Conservation (phyloP, 2,888 invertebrate genomes). For the Xestia c-nigrum region DNA sequence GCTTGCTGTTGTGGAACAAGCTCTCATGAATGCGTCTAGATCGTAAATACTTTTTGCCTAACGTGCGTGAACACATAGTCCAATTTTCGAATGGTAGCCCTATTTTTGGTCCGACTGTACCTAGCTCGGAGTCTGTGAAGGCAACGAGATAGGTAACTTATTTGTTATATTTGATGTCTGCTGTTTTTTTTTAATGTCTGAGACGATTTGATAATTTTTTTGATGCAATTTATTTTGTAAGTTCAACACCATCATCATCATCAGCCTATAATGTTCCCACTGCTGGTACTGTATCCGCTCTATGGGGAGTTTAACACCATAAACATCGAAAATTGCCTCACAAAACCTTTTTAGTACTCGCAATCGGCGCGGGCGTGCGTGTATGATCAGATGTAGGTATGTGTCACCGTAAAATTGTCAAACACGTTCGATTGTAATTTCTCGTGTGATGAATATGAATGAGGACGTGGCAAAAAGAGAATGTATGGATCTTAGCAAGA, state of each 20-base stretch:
- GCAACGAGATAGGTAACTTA: not conserved
- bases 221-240: not conserved
- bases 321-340: not conserved
- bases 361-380: not conserved
- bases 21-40: not conserved
- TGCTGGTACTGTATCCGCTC: too few relatives aligned
- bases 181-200: not conserved
- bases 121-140: not conserved
- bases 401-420: too few relatives aligned
- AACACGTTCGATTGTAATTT: too few relatives aligned
- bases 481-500: not conserved
- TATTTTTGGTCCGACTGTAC: not conserved
- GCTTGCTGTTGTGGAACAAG: not conserved
- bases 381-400: not conserved
- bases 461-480: not conserved
- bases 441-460: not conserved
- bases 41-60: not conserved
- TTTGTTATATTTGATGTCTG: constrained; percentile 12
- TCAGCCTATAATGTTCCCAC: too few relatives aligned
- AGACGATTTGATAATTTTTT: not conserved
- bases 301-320: not conserved
- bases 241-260: not conserved
- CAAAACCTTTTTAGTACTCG: not conserved
- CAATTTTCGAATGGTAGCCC: not conserved
- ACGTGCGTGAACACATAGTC: not conserved